Percentiles rank a stretch among this genome's conserved stretches.
These are phyloP conservation scores for Lophius americanus DNA, from an alignment of 2,797 vertebrate species.

Conservation along the genomic window DNA sequence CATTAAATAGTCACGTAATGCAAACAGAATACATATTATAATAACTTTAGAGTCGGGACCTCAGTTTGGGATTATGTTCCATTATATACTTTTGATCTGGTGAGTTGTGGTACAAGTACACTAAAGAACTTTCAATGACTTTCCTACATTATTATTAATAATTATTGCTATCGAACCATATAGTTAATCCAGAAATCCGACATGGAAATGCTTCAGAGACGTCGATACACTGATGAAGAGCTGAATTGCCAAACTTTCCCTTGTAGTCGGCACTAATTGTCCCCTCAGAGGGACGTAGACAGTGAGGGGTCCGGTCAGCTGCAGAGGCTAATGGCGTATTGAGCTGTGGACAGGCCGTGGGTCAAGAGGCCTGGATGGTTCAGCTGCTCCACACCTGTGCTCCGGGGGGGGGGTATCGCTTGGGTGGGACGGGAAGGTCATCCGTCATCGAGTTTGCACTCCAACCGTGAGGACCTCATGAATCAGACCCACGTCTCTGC, in stretches of 20 bases:
- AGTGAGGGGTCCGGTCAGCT: constrained; percentile 61
- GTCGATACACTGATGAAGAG: neutral
- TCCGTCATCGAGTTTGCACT: constrained; percentile 52
- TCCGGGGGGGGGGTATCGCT: constrained; percentile 19
- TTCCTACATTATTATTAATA: no score
- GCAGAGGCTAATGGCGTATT: constrained; percentile 80
- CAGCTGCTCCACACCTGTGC: constrained; percentile 83
- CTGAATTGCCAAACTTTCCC: constrained; percentile 2
- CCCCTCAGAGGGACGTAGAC: constrained; percentile 13
- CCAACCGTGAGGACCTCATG: constrained; percentile 42
- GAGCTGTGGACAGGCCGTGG: constrained; percentile 75
- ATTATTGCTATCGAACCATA: no score
- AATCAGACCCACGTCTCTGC: constrained; percentile 22
- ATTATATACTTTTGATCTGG: no score
- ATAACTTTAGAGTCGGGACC: no score
- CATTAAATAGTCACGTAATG: no score
- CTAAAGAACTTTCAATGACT: no score
- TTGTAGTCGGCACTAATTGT: neutral
- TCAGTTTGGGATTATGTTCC: no score
- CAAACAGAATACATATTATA: no score
- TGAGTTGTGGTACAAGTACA: no score
- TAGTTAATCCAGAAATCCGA: no score
- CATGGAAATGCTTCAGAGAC: no score
- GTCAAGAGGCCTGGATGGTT: constrained; percentile 70
- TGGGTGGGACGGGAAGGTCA: constrained; percentile 47